Evolutionary conservation across 1,140 invertebrate species (phyloP).

Genomic region (Drosophila lowei): DNA sequence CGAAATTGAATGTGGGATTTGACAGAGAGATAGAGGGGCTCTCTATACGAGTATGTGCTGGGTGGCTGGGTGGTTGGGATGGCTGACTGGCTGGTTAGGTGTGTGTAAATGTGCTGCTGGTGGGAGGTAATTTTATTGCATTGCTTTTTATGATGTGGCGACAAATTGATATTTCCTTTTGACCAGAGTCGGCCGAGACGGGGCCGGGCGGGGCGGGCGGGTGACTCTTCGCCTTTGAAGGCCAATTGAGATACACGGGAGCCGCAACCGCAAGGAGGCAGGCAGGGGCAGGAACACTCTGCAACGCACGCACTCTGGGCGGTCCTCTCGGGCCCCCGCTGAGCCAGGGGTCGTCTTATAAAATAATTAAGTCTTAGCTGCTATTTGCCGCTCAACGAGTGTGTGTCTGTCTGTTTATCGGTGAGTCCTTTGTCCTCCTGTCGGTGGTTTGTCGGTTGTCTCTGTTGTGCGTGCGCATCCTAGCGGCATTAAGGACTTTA

Average conservation of each 20-base stretch:
- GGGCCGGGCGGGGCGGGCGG: not conserved
- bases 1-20: constrained; percentile 83
- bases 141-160: constrained; percentile 82
- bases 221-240: constrained; percentile 45
- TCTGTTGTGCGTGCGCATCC: constrained; percentile 67
- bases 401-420: not conserved
- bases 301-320: constrained; percentile 57
- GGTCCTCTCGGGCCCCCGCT: constrained; percentile 60
- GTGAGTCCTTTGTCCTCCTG: constrained; percentile 42
- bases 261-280: constrained; percentile 22
- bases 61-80: not conserved
- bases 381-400: constrained; percentile 37
- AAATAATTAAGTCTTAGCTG: constrained; percentile 77
- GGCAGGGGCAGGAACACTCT: constrained; percentile 40
- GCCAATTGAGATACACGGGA: constrained; percentile 65
- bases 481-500: constrained; percentile 77
- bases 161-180: constrained; percentile 81
- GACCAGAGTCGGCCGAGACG: constrained; percentile 15
- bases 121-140: constrained; percentile 77
- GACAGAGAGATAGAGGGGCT: constrained; percentile 61
- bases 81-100: not conserved
- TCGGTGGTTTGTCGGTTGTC: constrained; percentile 62
- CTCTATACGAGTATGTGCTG: constrained; percentile 18
- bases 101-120: too few relatives aligned
- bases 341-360: constrained; percentile 63